Percentiles rank a stretch among this genome's conserved stretches.
Conservation (phyloP, 2,113 vertebrate species). For the Chamaetylas fuelleborni region DNA sequence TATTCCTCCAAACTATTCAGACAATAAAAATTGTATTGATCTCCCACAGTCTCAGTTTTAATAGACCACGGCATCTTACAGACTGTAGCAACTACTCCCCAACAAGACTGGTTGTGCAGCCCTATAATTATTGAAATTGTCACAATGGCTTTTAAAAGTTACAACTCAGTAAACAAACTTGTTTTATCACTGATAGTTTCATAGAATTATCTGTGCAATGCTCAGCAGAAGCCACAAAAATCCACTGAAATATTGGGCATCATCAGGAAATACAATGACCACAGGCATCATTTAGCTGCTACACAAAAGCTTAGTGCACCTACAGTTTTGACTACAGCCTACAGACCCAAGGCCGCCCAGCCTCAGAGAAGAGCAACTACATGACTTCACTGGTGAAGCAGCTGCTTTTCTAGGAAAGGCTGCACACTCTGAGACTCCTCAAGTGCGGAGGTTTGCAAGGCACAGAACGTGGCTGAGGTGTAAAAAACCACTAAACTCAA, state of each 20-base stretch:
- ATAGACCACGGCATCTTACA: background rate
- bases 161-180: background rate
- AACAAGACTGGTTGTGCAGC: background rate
- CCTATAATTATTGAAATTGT: background rate
- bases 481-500: background rate
- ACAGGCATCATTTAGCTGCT: background rate
- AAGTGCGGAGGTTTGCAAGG: background rate
- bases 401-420: background rate
- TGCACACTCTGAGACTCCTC: background rate
- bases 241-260: background rate
- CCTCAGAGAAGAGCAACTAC: background rate
- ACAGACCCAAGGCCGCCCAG: background rate
- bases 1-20: background rate
- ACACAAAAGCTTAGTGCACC: background rate
- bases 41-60: background rate
- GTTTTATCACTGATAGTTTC: background rate
- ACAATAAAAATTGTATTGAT: background rate
- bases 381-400: background rate
- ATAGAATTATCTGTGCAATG: background rate
- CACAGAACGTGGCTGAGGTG: fast-evolving
- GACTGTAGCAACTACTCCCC: background rate
- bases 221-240: background rate
- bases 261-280: background rate
- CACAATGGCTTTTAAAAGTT: background rate
- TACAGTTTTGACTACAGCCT: background rate